Base-by-base conservation (phyloP, 2,888 invertebrate species). In the Agrochola circellaris region DNA sequence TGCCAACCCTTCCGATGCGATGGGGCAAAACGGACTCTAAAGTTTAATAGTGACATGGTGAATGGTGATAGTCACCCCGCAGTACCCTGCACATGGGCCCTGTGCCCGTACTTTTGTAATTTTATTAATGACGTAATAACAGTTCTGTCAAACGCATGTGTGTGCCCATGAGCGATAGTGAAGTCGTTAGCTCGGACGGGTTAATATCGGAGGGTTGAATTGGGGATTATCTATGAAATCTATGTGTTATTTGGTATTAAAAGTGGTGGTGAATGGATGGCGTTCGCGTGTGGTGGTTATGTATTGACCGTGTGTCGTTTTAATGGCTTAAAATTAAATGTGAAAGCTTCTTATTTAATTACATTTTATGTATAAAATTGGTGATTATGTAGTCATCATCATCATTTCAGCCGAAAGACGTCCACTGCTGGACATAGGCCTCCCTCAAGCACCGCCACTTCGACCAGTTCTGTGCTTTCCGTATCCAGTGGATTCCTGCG, bases 111-210 rank as follows among this genome's bases (percentile, higher is more conserved):
- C 94, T 96, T 96, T 96, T 96, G 96, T 96, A 96, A 96, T 96
- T 96, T 96, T 96, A 96, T 96, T 96, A 96, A 96, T 96, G 96
- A 96, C 93, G 96, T 96, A 96, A 96, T 96, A 96, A 96, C 96
- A 94, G 95, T 94, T 93, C 94, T 96, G 96, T 96, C 96, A 96
- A 92, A 90, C 94, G 95, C 96, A 96, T 96, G 96, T 95, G 96
- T 95, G 94, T 93, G 94, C 93, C 93, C 93, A 92, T 96, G 96
- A 96, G 94, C 96, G 96, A 96, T 96, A 96, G 96, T 95, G 93
- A 87, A 95, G 94, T 94, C 95, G 96, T 96, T 96, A 96, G 92
- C 91, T 92, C 90, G 92, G 95, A 95, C 95, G 95, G 96, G 96
- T 96, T 96, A 95, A 96, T 96, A 95, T 95, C 82, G 91, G 93